Conservation (phyloP, 2,797 vertebrate genomes). For the Gallinago solitaria region DNA sequence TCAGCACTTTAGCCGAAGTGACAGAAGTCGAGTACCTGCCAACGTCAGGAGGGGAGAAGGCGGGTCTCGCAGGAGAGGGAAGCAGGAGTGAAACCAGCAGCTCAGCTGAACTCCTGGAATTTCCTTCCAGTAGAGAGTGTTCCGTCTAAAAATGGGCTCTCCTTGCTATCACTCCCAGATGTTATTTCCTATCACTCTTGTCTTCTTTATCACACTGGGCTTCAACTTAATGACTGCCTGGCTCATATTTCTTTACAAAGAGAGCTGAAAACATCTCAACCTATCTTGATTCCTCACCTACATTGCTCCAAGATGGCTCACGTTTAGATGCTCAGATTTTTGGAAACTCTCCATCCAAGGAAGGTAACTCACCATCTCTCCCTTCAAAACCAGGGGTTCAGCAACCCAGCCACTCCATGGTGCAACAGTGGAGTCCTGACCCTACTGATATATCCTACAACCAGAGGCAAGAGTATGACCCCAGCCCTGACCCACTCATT, state of each 20-base stretch:
- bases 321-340: neutral
- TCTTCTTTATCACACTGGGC: neutral
- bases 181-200: neutral
- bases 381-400: neutral
- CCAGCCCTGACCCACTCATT: neutral
- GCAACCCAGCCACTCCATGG: neutral
- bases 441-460: neutral
- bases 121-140: neutral
- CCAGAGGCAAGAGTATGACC: neutral
- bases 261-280: neutral
- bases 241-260: neutral
- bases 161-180: neutral
- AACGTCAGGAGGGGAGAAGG: neutral
- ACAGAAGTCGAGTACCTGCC: constrained; percentile 29
- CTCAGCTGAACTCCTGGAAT: neutral
- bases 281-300: neutral
- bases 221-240: neutral
- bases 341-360: neutral
- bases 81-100: neutral
- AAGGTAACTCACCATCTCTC: neutral
- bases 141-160: neutral
- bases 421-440: neutral
- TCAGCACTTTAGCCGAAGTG: constrained; percentile 23
- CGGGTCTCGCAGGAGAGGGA: neutral
- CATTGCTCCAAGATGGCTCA: neutral